A percentile compares a stretch with the other conserved stretches of the same genome.
phyloP scores from a whole-genome alignment of 2,888 invertebrate genomes.

The Leptogaster cylindrica region DNA sequence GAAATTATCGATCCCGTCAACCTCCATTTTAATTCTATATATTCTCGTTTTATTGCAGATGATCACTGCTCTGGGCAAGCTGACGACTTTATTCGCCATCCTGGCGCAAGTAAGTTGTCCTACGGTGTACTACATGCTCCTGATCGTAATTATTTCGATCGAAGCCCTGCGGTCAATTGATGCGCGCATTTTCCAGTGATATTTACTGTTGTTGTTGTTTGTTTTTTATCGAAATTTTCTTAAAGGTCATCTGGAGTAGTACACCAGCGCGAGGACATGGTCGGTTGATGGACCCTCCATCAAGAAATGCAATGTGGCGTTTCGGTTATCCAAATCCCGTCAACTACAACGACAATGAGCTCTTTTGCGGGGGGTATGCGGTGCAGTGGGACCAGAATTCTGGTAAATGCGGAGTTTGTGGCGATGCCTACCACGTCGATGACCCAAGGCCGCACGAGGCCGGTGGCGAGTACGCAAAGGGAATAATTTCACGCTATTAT shows the following conservation, averaged over 20 bases:
- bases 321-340: slow-evolving; percentile 93
- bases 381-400: slow-evolving; percentile 87
- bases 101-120: slow-evolving; percentile 42
- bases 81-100: slow-evolving; percentile 31
- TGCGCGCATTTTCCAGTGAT: too few relatives aligned
- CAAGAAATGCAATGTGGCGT: slow-evolving; percentile 93
- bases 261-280: slow-evolving; percentile 74
- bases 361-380: slow-evolving; percentile 90
- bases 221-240: slow-evolving; percentile 43
- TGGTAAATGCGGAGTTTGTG: slow-evolving; percentile 89
- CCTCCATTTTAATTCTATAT: neutral
- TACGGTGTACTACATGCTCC: slow-evolving; percentile 1
- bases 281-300: slow-evolving; percentile 89
- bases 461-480: slow-evolving; percentile 84
- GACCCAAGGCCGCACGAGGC: slow-evolving; percentile 86
- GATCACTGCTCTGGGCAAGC: neutral
- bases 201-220: too few relatives aligned
- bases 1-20: too few relatives aligned
- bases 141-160: slow-evolving; percentile 23
- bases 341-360: slow-evolving; percentile 93
- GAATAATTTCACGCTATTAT: slow-evolving; percentile 82
- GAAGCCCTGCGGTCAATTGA: slow-evolving; percentile 2
- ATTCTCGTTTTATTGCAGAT: slow-evolving; percentile 7
- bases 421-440: slow-evolving; percentile 77
- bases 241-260: slow-evolving; percentile 40